Evolutionary conservation across 2,888 invertebrate species (phyloP).

Genomic region (Drosophila tripunctata): DNA sequence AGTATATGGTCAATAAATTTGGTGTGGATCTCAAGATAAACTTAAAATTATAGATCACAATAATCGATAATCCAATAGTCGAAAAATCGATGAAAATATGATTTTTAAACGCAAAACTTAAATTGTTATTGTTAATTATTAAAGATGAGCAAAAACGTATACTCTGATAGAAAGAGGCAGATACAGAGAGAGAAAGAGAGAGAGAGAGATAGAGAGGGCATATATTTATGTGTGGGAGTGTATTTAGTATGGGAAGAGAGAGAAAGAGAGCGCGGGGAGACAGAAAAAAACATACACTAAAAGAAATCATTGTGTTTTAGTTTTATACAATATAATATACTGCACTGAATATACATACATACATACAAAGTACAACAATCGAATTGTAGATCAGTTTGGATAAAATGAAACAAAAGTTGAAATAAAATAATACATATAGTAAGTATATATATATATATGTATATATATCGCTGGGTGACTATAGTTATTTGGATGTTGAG

Average conservation of each 20-base stretch:
- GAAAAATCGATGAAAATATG: constrained; percentile 50
- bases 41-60: constrained; percentile 63
- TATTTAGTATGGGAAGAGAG: neutral
- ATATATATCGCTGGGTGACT: too few species aligned
- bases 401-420: too few species aligned
- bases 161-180: constrained; percentile 7
- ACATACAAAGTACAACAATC: neutral
- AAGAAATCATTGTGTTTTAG: constrained; percentile 35
- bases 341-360: neutral
- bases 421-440: too few species aligned
- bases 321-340: constrained; percentile 40
- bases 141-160: constrained; percentile 34
- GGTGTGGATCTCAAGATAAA: constrained; percentile 25
- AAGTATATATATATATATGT: too few species aligned
- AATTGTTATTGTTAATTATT: constrained; percentile 14
- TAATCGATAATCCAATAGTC: constrained; percentile 61
- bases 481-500: too few species aligned
- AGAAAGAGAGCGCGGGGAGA: constrained; percentile 4
- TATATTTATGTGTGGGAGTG: neutral
- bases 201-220: neutral
- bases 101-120: constrained; percentile 46
- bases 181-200: constrained; percentile 3
- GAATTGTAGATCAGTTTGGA: too few species aligned
- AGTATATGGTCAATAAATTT: constrained; percentile 12
- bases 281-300: constrained; percentile 33